A percentile compares a stretch with the other conserved stretches of the same genome.
Conservation (phyloP, 2,113 vertebrate species). For the Siphamia tubifer region DNA sequence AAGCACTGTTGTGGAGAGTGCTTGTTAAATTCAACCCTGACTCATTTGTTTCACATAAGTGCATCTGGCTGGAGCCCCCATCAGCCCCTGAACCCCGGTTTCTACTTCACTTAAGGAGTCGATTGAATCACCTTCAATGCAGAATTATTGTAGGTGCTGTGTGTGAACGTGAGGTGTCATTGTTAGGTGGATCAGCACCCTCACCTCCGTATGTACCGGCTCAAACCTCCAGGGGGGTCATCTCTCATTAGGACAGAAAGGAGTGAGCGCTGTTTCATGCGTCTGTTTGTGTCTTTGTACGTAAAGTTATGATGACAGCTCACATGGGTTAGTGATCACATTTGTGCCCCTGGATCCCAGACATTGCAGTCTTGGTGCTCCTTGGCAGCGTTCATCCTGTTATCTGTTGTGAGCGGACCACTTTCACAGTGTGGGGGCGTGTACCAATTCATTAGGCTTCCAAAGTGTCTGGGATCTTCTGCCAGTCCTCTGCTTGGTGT, state of each 20-base stretch:
- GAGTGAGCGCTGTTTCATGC: background rate
- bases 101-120: conserved; percentile 26
- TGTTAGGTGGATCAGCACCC: background rate
- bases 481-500: conserved; percentile 59
- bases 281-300: background rate
- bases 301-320: background rate
- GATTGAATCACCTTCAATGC: conserved; percentile 13
- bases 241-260: background rate
- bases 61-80: conserved; percentile 2
- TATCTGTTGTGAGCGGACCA: background rate
- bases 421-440: conserved; percentile 46
- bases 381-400: conserved; percentile 12
- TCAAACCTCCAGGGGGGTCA: background rate
- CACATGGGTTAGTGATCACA: background rate
- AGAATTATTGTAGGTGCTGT: background rate
- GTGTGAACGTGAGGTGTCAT: conserved; percentile 4
- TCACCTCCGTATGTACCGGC: background rate
- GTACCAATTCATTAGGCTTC: conserved; percentile 59
- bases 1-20: conserved; percentile 40
- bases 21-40: conserved; percentile 50
- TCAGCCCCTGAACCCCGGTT: conserved; percentile 3
- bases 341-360: background rate
- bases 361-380: background rate
- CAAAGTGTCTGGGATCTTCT: conserved; percentile 48
- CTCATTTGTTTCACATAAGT: conserved; percentile 59